These are phyloP conservation scores for Lophius piscatorius DNA, from an alignment of 2,113 vertebrate genomes.

Conservation along the genomic window DNA sequence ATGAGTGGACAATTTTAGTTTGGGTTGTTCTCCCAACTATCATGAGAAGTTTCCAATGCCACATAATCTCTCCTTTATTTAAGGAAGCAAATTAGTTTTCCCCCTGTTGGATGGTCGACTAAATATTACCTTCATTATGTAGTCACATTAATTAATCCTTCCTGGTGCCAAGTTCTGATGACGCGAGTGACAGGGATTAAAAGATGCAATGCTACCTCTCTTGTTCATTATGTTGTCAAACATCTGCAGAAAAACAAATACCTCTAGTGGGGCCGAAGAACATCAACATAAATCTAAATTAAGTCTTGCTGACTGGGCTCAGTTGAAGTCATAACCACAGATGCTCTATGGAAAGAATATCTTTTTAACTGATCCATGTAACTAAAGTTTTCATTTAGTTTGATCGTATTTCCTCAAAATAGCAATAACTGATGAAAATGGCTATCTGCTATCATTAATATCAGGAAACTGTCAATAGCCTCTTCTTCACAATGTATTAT, in stretches of 20 bases:
- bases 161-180: constrained; percentile 37
- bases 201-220: constrained; percentile 3
- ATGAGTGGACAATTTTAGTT: constrained; percentile 41
- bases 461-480: too few relatives aligned
- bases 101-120: constrained; percentile 32
- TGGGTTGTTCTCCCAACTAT: constrained; percentile 27
- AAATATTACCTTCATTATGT: constrained; percentile 62
- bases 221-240: constrained; percentile 19
- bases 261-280: not conserved
- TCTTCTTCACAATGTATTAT: too few relatives aligned
- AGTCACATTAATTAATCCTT: constrained; percentile 41
- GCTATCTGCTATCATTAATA: too few relatives aligned
- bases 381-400: too few relatives aligned
- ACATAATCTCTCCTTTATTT: constrained; percentile 27
- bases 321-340: too few relatives aligned
- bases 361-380: too few relatives aligned
- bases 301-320: too few relatives aligned
- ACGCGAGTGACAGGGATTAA: constrained; percentile 41
- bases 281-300: too few relatives aligned
- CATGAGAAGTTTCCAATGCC: constrained; percentile 9
- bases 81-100: constrained; percentile 54
- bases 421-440: too few relatives aligned
- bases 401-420: too few relatives aligned
- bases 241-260: constrained; percentile 19
- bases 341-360: too few relatives aligned